phyloP scores from a whole-genome alignment of 2,113 vertebrate species.

The human region GRCh38 chr5:50978001-50978500 shows the following conservation, averaged over 20 bases:
- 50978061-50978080: background rate
- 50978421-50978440: slow-evolving; percentile 65
- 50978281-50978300: background rate
- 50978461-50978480: slow-evolving; percentile 51
- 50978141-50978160: background rate
- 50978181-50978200: background rate
- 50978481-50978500: slow-evolving; percentile 53
- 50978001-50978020: background rate
- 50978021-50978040: background rate
- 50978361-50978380: slow-evolving; percentile 25
- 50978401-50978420: slow-evolving; percentile 4
- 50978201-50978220: background rate
- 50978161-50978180: background rate
- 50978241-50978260: slow-evolving; percentile 7
- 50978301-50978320: slow-evolving; percentile 60
- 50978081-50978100: background rate
- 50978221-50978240: background rate
- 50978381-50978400: slow-evolving; percentile 12
- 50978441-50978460: slow-evolving; percentile 34
- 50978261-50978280: slow-evolving; percentile 26
- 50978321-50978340: slow-evolving; percentile 42
- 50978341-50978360: background rate
- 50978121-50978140: background rate
- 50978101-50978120: background rate
- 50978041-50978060: background rate